phyloP scores from a whole-genome alignment of 2,797 vertebrate genomes.

The Centropyge bicolor region DNA sequence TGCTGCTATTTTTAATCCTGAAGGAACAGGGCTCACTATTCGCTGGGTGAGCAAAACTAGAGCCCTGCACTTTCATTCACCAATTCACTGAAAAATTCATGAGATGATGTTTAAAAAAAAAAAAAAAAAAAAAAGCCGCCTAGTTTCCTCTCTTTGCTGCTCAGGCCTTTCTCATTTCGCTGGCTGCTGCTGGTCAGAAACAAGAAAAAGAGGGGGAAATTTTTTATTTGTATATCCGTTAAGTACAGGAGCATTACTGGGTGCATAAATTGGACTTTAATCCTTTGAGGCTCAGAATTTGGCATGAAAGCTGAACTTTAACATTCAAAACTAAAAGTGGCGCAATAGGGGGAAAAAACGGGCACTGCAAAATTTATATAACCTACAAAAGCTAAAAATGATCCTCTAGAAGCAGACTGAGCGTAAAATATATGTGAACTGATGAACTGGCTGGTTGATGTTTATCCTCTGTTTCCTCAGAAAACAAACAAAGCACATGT shows the following conservation, averaged over 20 bases:
- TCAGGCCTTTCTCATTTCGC: conserved; percentile 35
- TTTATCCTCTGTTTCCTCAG: conserved; percentile 32
- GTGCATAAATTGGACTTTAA: conserved; percentile 18
- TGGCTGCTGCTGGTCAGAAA: conserved; percentile 28
- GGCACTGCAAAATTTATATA: not conserved
- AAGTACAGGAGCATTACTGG: not conserved
- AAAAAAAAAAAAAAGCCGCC: conserved; percentile 37
- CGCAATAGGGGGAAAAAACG: not conserved
- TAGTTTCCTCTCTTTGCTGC: conserved; percentile 51
- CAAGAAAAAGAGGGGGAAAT: conserved; percentile 1
- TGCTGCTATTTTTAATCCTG: conserved; percentile 84
- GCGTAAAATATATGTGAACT: not conserved
- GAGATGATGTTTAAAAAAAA: conserved; percentile 68
- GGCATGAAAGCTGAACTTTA: not conserved
- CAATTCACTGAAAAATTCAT: conserved; percentile 86
- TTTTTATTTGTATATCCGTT: not conserved
- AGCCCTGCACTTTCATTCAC: conserved; percentile 78
- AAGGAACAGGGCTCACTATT: conserved; percentile 69
- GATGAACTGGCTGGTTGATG: not conserved
- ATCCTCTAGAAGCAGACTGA: conserved; percentile 3
- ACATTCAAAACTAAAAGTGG: conserved; percentile 6
- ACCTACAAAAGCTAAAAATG: conserved; percentile 1
- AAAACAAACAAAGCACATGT: conserved; percentile 43
- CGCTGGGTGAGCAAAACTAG: conserved; percentile 70
- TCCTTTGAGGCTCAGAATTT: not conserved